A percentile compares a stretch with the other conserved stretches of the same genome.
phyloP scores from a whole-genome alignment of 2,797 vertebrate genomes.

The Denticeps clupeoides region DNA sequence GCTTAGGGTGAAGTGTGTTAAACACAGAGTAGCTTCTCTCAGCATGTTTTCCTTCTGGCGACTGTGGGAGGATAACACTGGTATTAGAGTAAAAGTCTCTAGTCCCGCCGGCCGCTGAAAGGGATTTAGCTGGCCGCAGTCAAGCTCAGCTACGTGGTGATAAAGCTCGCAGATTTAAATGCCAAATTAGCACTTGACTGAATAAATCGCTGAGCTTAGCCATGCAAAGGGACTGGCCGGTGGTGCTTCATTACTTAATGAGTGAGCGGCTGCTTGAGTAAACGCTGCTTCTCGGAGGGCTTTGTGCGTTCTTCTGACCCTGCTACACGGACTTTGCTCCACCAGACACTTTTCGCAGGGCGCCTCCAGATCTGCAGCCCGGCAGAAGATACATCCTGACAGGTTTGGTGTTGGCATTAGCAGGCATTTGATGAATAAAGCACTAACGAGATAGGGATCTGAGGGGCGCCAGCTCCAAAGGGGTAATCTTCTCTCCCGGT shows the following conservation, averaged over 20 bases:
- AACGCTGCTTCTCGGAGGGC: neutral
- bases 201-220: conserved; percentile 5
- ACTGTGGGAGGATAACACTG: conserved; percentile 7
- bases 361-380: too few species aligned
- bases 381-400: too few species aligned
- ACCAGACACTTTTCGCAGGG: too few species aligned
- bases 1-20: conserved; percentile 10
- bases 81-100: conserved; percentile 5
- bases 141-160: neutral
- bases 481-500: conserved; percentile 54
- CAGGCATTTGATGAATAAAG: conserved; percentile 52
- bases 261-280: neutral
- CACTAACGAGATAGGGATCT: conserved; percentile 58
- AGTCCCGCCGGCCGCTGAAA: neutral
- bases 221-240: neutral
- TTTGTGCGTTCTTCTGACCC: neutral
- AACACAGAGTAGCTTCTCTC: conserved; percentile 6
- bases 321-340: conserved; percentile 1
- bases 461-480: conserved; percentile 51
- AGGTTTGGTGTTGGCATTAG: conserved; percentile 48
- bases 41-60: neutral
- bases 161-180: conserved; percentile 15
- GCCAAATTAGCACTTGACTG: conserved; percentile 10
- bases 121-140: conserved; percentile 2
- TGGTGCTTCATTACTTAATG: conserved; percentile 19